Base-by-base conservation (phyloP, 23 tunicate genomes). In the Corella eumyota region DNA sequence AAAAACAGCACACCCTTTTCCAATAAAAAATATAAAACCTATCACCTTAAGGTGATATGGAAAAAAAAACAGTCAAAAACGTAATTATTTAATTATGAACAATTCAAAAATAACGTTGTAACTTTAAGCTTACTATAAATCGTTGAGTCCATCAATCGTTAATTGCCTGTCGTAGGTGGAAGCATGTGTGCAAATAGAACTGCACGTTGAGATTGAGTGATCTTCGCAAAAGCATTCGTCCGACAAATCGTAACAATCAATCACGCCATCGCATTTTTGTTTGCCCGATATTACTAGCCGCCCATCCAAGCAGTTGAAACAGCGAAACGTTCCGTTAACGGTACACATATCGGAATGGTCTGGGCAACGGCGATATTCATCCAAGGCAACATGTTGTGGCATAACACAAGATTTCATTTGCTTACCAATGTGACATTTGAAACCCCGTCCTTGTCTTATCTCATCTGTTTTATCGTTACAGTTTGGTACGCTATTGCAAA, bases 381-480 rank as follows among this genome's bases (percentile, higher is more conserved):
- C 76, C 17, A 24, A 6, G 0, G 68, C 76, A 15, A 51, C 66
- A 21, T 71, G 24, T 62, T 83, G 92, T 35, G 81, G 71, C 38
- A 83, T 45, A 7, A 74, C 76, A 61, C 92, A 83, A 1, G 70
- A 61, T 7, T 74, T 71, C 1, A 71, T 63, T 22, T 62, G 55
- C 4, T 58, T 32, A 1, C 92, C 92, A 2, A 74, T 34, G 0
- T 70, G 69, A 50, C 92, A 83, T 53, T 74, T 83, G 50, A 83
- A 83, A 6, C 92, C 92, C 22, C 30, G 61, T 4, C 68, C 65
- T 25, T 60, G 28, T 28, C 81, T 65, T 0, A 74, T 67, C 46
- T 83, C 92, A 50, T 83, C 92, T 2, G 71, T 73, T 36, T 71
- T 71, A 45, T 83, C 92, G 6, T 71, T 65, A 36, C 92, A 83